Conservation (phyloP, 2,888 invertebrate species). For the Hoplodrina ambigua region DNA sequence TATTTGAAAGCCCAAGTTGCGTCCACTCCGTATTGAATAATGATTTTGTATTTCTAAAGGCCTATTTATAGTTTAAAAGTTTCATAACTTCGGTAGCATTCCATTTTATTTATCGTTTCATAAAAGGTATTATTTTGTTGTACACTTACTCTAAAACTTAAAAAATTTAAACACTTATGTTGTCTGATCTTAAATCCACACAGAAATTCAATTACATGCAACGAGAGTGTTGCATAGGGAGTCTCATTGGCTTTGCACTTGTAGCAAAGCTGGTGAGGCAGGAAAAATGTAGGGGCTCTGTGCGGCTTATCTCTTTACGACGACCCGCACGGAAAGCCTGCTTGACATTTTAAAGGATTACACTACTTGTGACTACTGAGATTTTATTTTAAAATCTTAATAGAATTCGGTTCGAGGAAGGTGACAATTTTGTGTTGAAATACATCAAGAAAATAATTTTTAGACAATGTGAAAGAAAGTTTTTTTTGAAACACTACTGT, state of each 20-base stretch:
- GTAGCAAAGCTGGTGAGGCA: constrained; percentile 58
- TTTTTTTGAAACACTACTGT: too few relatives aligned
- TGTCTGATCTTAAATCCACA: not conserved
- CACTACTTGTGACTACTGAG: constrained; percentile 48
- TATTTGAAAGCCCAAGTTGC: not conserved
- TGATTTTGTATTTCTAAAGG: too few relatives aligned
- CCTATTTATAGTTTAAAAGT: not conserved
- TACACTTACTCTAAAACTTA: too few relatives aligned
- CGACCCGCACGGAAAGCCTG: constrained; percentile 62
- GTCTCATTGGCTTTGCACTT: constrained; percentile 59
- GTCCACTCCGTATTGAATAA: not conserved
- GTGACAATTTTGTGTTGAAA: constrained; percentile 10
- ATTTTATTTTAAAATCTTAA: constrained; percentile 44
- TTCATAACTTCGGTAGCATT: not conserved
- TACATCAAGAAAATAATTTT: not conserved
- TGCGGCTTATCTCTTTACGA: constrained; percentile 74
- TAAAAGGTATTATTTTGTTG: too few relatives aligned
- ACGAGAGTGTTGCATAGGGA: constrained; percentile 29
- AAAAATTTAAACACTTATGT: too few relatives aligned
- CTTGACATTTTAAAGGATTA: constrained; percentile 66
- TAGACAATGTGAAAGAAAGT: too few relatives aligned
- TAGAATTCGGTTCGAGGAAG: not conserved
- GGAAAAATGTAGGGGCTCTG: constrained; percentile 68
- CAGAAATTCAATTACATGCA: constrained; percentile 32
- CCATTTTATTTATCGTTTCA: too few relatives aligned